Percentiles rank a stretch among this genome's conserved stretches.
Conservation (phyloP, 1,140 invertebrate genomes). For the Callitettix versicolor region DNA sequence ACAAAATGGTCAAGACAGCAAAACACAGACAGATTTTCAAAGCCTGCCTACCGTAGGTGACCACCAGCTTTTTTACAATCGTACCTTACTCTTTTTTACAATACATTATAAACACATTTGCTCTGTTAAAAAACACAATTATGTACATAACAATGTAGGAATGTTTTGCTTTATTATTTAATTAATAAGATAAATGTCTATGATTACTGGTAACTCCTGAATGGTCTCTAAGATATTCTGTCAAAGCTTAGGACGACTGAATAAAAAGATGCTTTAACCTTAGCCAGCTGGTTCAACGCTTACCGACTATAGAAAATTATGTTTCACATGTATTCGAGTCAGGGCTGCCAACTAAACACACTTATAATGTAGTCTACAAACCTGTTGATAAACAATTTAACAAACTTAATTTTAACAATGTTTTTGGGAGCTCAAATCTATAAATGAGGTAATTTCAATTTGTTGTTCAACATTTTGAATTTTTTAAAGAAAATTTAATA, state of each 20-base stretch:
- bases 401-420: slow-evolving; percentile 1
- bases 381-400: slow-evolving; percentile 10
- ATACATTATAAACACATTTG: slow-evolving; percentile 24
- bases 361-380: not conserved
- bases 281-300: slow-evolving; percentile 10
- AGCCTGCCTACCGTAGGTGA: no score
- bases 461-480: no score
- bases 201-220: slow-evolving; percentile 25
- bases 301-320: slow-evolving; percentile 21
- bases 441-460: no score
- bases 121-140: slow-evolving; percentile 23
- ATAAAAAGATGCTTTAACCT: slow-evolving; percentile 12
- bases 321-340: slow-evolving; percentile 16
- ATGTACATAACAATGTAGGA: slow-evolving; percentile 27
- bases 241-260: slow-evolving; percentile 19
- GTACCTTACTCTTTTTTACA: slow-evolving; percentile 16
- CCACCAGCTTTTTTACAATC: no score
- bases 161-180: slow-evolving; percentile 25
- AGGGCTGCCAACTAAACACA: not conserved
- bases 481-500: no score
- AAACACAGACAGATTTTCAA: no score
- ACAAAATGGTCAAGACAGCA: no score
- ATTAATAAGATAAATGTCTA: slow-evolving; percentile 25
- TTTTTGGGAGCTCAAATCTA: no score
- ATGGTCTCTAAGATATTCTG: slow-evolving; percentile 17